Base-by-base conservation (phyloP, 2,797 vertebrate species). In the Microctenopoma stevenorrisi region DNA sequence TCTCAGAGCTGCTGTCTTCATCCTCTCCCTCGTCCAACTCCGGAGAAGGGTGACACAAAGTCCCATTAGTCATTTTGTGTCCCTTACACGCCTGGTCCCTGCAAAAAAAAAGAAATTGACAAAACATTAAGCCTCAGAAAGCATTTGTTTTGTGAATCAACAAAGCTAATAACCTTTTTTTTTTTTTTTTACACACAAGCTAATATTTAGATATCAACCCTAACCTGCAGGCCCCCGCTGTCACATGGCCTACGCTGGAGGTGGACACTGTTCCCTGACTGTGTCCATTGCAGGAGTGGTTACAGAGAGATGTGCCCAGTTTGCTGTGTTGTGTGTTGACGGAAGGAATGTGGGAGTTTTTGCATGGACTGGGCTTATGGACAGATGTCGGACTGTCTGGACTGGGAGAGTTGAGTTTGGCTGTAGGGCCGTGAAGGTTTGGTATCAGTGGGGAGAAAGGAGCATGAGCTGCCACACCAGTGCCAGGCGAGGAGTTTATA, bases 1-100 rank as follows among this genome's bases (percentile, higher is more conserved):
- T 96, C 89, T 99, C 98, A 0, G 98, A 99, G 93, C 98, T 98
- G 91, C 97, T 98, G 92, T 99, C 98, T 88, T 99, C 98, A 16
- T 99, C 98, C 85, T 99, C 98, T 0, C 95, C 96, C 68, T 99
- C 97, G 0, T 99, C 98, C 38, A 96, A 93, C 84, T 99, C 97
- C 0, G 96, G 96, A 0, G 95, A 92, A 0, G 94, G 94, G 67
- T 96, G 96, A 84, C 96, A 99, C 81, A 94, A 88, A 11, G 95
- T 94, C 85, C 96, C 96, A 3, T 97, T 98, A 2, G 96, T 93
- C 91, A 96, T 95, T 91, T 97, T 98, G 94, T 98, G 97, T 65
- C 96, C 97, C 89, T 98, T 99, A 93, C 97, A 99, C 26, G 96
- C 94, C 43, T 97, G 94, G 79, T 99, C 98, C 93, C 97, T 99